These are phyloP conservation scores for Ispidina picta DNA, from an alignment of 2,797 vertebrate genomes.

Conservation along the genomic window DNA sequence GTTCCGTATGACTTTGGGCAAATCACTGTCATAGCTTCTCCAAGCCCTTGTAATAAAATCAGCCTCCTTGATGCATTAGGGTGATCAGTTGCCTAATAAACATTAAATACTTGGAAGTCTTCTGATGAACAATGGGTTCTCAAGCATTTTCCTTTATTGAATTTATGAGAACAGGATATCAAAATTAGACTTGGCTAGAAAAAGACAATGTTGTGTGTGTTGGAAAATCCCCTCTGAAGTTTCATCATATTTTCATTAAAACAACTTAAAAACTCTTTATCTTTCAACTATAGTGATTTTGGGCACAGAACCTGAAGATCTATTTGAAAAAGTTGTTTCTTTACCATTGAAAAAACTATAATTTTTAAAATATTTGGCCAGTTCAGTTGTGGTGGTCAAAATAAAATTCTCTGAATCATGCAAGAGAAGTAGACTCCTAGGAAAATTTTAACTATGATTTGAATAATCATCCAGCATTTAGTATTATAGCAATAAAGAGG, in stretches of 20 bases:
- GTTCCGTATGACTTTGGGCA: conserved; percentile 36
- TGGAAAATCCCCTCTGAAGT: not conserved
- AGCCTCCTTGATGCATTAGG: conserved; percentile 25
- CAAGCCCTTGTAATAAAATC: conserved; percentile 41
- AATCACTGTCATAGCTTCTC: conserved; percentile 21
- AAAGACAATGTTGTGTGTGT: not conserved
- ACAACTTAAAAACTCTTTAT: not conserved
- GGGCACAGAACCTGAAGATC: not conserved
- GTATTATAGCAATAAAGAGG: not conserved
- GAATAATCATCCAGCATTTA: not conserved
- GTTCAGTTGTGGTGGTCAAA: not conserved
- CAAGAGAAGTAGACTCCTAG: not conserved
- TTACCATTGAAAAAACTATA: not conserved
- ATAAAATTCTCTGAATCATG: not conserved
- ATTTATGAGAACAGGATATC: conserved; percentile 10
- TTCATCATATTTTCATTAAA: not conserved
- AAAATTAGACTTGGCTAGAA: not conserved
- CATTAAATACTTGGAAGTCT: conserved; percentile 28
- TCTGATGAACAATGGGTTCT: conserved; percentile 31
- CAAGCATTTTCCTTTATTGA: conserved; percentile 35
- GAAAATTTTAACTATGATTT: not conserved
- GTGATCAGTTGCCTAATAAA: conserved; percentile 53
- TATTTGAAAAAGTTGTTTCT: not conserved
- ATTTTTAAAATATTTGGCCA: not conserved
- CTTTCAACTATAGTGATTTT: not conserved